These are phyloP conservation scores for Nemotelus nigrinus DNA, from an alignment of 2,888 invertebrate genomes.

Conservation along the genomic window DNA sequence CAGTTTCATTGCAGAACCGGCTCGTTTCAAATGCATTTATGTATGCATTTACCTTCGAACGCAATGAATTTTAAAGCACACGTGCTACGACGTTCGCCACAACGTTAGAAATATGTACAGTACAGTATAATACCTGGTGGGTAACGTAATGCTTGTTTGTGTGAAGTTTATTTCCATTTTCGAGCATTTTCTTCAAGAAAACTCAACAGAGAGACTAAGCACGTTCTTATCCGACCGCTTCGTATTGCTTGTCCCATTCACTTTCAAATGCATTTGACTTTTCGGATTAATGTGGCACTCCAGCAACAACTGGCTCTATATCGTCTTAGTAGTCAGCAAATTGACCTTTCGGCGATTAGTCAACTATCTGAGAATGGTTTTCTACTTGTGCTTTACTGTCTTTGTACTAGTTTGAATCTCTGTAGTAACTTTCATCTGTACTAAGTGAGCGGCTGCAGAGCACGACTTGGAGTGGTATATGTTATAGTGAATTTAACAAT, in stretches of 20 bases:
- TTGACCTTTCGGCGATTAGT: conserved; percentile 18
- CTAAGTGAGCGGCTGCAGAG: no score
- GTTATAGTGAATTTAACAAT: no score
- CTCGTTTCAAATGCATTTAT: no score
- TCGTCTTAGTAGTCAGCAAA: background rate
- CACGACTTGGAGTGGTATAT: no score
- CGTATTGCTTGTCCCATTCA: conserved; percentile 23
- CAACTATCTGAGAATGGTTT: background rate
- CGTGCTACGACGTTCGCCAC: background rate
- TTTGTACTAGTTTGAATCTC: no score
- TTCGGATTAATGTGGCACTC: conserved; percentile 32
- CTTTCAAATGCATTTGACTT: conserved; percentile 33
- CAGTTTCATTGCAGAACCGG: no score
- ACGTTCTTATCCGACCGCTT: conserved; percentile 9
- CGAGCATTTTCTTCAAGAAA: background rate
- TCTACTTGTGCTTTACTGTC: background rate
- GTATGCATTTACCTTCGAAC: background rate
- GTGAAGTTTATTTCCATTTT: background rate
- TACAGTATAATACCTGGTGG: no score
- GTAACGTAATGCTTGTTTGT: background rate
- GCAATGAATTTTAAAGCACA: conserved; percentile 1
- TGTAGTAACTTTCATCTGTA: no score
- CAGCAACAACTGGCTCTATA: background rate
- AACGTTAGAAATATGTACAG: no score
- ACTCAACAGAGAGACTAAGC: background rate